A percentile compares a stretch with the other conserved stretches of the same genome.
Conservation (phyloP, 2,113 vertebrate species). For the Numida meleagris region DNA sequence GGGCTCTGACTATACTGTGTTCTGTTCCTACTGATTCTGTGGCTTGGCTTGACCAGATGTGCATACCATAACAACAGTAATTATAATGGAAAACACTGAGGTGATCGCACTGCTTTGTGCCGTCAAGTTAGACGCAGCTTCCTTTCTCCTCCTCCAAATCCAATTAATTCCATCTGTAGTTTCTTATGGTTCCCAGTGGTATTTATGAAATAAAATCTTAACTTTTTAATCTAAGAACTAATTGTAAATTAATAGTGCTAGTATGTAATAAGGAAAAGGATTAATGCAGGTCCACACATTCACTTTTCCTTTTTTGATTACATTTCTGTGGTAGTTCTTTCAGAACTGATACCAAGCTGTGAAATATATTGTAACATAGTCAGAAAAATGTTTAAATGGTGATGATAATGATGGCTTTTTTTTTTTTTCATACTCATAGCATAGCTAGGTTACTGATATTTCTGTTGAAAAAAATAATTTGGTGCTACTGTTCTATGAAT, state of each 20-base stretch:
- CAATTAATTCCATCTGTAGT: conserved; percentile 45
- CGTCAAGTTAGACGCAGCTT: not conserved
- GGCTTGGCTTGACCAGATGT: not conserved
- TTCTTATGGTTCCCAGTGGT: conserved; percentile 33
- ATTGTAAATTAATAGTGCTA: conserved; percentile 43
- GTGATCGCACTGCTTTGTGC: conserved; percentile 10
- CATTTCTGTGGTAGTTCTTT: conserved; percentile 30
- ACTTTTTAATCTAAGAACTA: conserved; percentile 54
- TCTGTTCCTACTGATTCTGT: not conserved
- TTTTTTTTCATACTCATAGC: not conserved
- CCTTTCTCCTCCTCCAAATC: conserved; percentile 12
- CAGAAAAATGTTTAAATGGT: not conserved
- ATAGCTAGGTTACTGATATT: not conserved
- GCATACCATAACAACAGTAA: not conserved
- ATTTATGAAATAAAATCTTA: conserved; percentile 50
- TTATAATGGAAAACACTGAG: conserved; percentile 8
- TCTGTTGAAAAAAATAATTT: not conserved
- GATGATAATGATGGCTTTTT: not conserved
- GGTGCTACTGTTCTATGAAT: not conserved
- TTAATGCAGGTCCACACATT: conserved; percentile 52
- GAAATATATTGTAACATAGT: not conserved
- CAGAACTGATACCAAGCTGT: not conserved
- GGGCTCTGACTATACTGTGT: not conserved
- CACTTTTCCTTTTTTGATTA: conserved; percentile 48
- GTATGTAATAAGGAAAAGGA: conserved; percentile 18